Conservation (phyloP, 2,888 invertebrate genomes). For the Malthinus flaveolus region DNA sequence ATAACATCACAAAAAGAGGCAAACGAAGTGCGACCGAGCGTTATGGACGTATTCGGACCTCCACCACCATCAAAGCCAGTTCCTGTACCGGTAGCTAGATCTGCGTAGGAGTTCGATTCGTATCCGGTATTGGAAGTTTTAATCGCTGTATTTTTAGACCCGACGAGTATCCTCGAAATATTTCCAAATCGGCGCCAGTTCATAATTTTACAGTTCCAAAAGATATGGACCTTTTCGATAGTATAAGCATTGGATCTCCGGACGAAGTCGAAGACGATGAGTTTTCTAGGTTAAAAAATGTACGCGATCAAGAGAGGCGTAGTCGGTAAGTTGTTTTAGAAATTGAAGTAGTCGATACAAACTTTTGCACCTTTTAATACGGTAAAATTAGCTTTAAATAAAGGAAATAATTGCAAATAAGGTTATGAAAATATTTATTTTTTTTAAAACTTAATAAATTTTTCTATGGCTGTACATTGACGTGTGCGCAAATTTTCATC, state of each 20-base stretch:
- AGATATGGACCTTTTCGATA: slow-evolving; percentile 41
- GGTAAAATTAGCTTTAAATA: no score
- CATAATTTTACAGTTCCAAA: slow-evolving; percentile 19
- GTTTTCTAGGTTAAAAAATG: slow-evolving; percentile 69
- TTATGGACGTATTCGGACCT: slow-evolving; percentile 63
- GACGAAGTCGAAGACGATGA: slow-evolving; percentile 62
- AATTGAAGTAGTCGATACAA: background rate
- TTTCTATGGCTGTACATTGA: no score
- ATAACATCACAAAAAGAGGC: slow-evolving; percentile 70
- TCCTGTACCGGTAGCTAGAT: slow-evolving; percentile 53
- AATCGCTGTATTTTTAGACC: slow-evolving; percentile 5
- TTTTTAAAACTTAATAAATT: background rate
- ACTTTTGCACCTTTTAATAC: no score
- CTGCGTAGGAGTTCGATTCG: slow-evolving; percentile 1
- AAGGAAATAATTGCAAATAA: background rate
- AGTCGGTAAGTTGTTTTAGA: slow-evolving; percentile 11
- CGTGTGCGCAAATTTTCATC: no score
- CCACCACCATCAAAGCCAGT: slow-evolving; percentile 52
- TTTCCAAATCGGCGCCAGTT: slow-evolving; percentile 18
- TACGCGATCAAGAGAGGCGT: slow-evolving; percentile 64
- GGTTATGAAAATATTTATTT: background rate
- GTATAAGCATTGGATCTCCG: slow-evolving; percentile 49
- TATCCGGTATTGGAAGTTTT: background rate
- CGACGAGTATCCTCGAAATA: slow-evolving; percentile 6
- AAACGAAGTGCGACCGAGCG: slow-evolving; percentile 63